Base-by-base conservation (phyloP, 2,113 vertebrate genomes). In the Lepisosteus osseus region DNA sequence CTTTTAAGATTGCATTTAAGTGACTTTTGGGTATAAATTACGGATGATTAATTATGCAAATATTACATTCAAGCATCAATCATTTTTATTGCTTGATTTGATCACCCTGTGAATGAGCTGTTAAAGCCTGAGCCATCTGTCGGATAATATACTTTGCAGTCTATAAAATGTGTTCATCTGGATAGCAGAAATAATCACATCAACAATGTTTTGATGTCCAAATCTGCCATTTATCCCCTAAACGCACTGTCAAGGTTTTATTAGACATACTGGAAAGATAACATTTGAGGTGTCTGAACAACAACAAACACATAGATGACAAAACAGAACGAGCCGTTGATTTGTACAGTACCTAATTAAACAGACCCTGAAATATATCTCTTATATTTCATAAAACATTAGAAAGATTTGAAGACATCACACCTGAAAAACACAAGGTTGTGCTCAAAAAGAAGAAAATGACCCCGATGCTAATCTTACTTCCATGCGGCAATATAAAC, bases 11-110 rank as follows among this genome's bases (percentile, higher is more conserved):
- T 29, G 29, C 29, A 29, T 29, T 29, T 29, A 29, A 29, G 29
- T 29, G 1, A 29, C 29, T 29, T 63, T 63, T 59, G 44, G 44
- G 61, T 42, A 41, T 41, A 70, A 73, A 70, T 61, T 55, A 14
- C 6, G 1, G 41, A 61, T 51, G 9, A 59, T 56, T n/a, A 71
- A 69, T 74, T 78, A 76, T 72, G 69, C 66, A 65, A 74, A 72
- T 17, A 12, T 44, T 42, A 45, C 70, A 47, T 15, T 55, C 13
- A 44, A 54, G 69, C n/a, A 51, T 61, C 54, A 62, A 63, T 71
- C 43, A 69, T 69, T 73, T 70, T 74, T 61, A 73, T 14, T 59
- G 70, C 56, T 66, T 67, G 72, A 76, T 76, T 44, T 69, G 72
- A 80, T 77, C 68, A 59, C 17, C 54, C 44, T 69, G 13, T 72